A percentile compares a stretch with the other conserved stretches of the same genome.
These are phyloP conservation scores for Coryphaenoides rupestris DNA, from an alignment of 2,113 vertebrate species.

Conservation along the genomic window DNA sequence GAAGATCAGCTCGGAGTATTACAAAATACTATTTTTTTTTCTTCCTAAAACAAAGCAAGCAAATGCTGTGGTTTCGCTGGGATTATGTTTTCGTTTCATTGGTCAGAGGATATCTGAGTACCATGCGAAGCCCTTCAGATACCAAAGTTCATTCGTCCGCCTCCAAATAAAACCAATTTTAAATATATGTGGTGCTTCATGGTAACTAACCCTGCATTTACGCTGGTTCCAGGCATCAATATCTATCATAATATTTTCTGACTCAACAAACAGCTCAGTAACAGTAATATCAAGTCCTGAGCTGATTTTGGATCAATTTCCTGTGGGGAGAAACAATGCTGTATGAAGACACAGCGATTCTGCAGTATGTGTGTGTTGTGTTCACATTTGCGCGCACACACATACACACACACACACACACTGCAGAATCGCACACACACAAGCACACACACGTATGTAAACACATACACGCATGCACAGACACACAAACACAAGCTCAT, in stretches of 20 bases:
- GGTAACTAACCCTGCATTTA: conserved; percentile 38
- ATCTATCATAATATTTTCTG: conserved; percentile 40
- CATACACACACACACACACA: background rate
- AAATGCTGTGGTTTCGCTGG: background rate
- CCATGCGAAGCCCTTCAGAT: conserved; percentile 11
- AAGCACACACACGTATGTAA: background rate
- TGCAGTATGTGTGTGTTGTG: background rate
- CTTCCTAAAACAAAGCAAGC: background rate
- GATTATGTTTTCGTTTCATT: conserved; percentile 6
- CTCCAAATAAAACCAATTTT: conserved; percentile 46
- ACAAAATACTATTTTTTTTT: no score
- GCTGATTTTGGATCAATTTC: conserved; percentile 6
- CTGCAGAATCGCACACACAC: background rate
- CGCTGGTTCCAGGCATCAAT: conserved; percentile 27
- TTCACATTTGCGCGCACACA: background rate
- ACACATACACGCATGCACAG: background rate
- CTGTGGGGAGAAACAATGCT: background rate
- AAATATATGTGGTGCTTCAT: conserved; percentile 37
- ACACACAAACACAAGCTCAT: background rate
- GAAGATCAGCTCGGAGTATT: no score
- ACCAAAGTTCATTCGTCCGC: conserved; percentile 33
- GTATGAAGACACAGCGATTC: background rate
- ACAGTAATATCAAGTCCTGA: background rate
- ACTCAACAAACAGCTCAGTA: conserved; percentile 24
- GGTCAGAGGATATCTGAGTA: background rate